These are phyloP conservation scores for Pristionchus japonicus DNA, from an alignment of 2,888 invertebrate genomes.

Conservation along the genomic window DNA sequence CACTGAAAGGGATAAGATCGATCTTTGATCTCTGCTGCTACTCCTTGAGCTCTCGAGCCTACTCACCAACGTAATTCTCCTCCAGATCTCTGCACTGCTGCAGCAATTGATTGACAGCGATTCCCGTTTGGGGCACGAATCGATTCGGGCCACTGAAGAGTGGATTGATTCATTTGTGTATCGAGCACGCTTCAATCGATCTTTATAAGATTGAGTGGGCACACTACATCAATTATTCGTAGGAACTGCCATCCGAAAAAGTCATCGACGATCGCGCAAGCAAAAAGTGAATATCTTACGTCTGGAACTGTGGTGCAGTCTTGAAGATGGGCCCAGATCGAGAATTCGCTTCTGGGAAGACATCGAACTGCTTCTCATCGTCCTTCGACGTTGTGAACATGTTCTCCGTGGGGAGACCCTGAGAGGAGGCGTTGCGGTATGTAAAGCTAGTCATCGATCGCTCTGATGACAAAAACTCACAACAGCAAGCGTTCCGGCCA, in stretches of 20 bases:
- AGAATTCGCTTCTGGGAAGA: slow-evolving; percentile 71
- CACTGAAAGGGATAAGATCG: slow-evolving; percentile 57
- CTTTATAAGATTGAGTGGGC: not conserved
- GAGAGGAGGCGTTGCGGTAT: slow-evolving; percentile 48
- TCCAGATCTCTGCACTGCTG: slow-evolving; percentile 70
- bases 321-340: slow-evolving; percentile 69
- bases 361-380: slow-evolving; percentile 73
- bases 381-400: slow-evolving; percentile 74
- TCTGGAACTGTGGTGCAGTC: slow-evolving; percentile 66
- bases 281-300: slow-evolving; percentile 53
- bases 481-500: slow-evolving; percentile 58
- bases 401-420: slow-evolving; percentile 71
- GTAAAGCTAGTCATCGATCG: not conserved
- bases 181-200: not conserved
- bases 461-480: not conserved
- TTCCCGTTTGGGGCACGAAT: slow-evolving; percentile 70
- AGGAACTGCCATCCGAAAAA: too few relatives aligned
- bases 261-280: not conserved
- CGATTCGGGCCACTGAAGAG: slow-evolving; percentile 62
- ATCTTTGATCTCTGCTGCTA: not conserved
- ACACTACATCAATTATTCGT: not conserved
- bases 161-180: not conserved
- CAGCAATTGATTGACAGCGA: slow-evolving; percentile 67
- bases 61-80: slow-evolving; percentile 62
- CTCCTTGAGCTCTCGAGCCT: not conserved